A percentile compares a stretch with the other conserved stretches of the same genome.
Conservation (phyloP, 2,113 vertebrate species). For the Lycaon pictus region DNA sequence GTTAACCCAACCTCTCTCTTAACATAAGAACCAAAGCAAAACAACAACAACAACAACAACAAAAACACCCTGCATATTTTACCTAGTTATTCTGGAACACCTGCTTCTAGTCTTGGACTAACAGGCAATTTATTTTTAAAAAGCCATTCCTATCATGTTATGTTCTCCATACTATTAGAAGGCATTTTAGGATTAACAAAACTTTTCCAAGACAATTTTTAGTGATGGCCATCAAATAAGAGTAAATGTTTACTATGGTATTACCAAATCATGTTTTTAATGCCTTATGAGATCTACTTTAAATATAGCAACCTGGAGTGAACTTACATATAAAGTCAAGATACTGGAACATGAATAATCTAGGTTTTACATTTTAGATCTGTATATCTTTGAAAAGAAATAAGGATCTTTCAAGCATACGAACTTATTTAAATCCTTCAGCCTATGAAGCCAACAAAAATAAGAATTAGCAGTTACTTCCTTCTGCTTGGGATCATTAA, state of each 20-base stretch:
- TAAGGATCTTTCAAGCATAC: background rate
- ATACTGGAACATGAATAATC: background rate
- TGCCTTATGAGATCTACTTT: background rate
- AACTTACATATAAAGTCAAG: background rate
- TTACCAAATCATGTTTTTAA: slow-evolving; percentile 15
- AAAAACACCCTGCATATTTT: background rate
- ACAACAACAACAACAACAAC: background rate
- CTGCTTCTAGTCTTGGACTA: slow-evolving; percentile 1
- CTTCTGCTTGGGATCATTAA: background rate
- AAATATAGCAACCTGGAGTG: background rate
- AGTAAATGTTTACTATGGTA: background rate
- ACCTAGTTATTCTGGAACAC: background rate
- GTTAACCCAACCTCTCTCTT: background rate
- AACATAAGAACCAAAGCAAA: background rate
- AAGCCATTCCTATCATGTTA: background rate
- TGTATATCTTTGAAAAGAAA: slow-evolving; percentile 45
- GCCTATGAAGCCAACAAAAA: slow-evolving; percentile 45
- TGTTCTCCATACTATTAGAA: background rate
- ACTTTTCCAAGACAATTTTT: background rate
- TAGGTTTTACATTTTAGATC: slow-evolving; percentile 30
- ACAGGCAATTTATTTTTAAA: background rate
- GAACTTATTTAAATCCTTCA: slow-evolving; percentile 24
- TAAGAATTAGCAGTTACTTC: background rate
- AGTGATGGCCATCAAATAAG: background rate
- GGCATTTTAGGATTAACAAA: background rate